Evolutionary conservation across 2,888 invertebrate genomes (phyloP).

Genomic region (Ypsolopha scabrella): DNA sequence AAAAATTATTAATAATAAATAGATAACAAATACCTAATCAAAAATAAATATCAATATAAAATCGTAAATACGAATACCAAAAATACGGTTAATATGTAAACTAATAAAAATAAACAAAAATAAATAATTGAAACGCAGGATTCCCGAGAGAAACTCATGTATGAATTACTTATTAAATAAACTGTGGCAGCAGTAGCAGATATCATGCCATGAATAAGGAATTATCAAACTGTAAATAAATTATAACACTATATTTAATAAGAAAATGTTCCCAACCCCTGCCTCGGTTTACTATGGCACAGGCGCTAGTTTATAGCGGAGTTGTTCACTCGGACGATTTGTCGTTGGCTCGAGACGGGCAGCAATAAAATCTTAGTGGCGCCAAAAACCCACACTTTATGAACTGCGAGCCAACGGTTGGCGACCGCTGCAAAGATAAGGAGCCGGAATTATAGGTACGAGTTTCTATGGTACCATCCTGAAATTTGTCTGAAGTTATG

Average conservation of each 20-base stretch:
- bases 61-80: too few species aligned
- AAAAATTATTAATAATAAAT: too few species aligned
- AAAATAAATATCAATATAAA: too few species aligned
- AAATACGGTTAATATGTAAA: too few species aligned
- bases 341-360: slow-evolving; percentile 29
- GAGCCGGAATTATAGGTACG: neutral
- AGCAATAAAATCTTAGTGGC: slow-evolving; percentile 58
- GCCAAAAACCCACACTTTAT: slow-evolving; percentile 14
- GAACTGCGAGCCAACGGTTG: slow-evolving; percentile 2
- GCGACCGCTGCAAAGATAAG: slow-evolving; percentile 1
- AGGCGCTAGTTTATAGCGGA: slow-evolving; percentile 34
- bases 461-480: too few species aligned
- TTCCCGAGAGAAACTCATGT: neutral
- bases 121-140: too few species aligned
- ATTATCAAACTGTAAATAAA: slow-evolving; percentile 1
- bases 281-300: slow-evolving; percentile 33
- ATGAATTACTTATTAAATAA: neutral
- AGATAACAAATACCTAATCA: too few species aligned
- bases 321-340: slow-evolving; percentile 5
- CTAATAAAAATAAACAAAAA: too few species aligned
- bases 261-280: slow-evolving; percentile 23
- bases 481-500: too few species aligned
- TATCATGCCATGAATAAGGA: neutral
- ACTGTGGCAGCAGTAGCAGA: too few species aligned
- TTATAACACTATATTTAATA: slow-evolving; percentile 8